A percentile compares a stretch with the other conserved stretches of the same genome.
These are phyloP conservation scores for Holocentrus rufus DNA, from an alignment of 2,797 vertebrate genomes.

Conservation along the genomic window DNA sequence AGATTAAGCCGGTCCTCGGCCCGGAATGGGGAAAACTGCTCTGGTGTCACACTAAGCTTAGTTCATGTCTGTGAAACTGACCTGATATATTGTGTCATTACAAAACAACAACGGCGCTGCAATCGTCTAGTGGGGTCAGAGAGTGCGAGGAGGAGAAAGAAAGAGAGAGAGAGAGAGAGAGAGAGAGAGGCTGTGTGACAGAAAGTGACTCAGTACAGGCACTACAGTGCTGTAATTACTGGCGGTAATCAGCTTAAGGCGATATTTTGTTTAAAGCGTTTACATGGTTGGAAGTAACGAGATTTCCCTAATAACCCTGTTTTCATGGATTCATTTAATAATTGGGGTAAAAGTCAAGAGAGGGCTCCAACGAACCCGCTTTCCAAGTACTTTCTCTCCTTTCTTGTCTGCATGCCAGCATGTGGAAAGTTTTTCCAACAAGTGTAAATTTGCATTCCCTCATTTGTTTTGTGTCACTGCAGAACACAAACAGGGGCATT, in stretches of 20 bases:
- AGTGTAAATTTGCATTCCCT: no score
- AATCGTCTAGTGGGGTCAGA: neutral
- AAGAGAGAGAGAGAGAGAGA: neutral
- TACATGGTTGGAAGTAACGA: neutral
- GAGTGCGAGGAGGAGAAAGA: neutral
- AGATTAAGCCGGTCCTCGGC: slow-evolving; percentile 22
- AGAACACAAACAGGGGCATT: no score
- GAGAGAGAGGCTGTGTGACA: neutral
- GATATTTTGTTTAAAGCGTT: slow-evolving; percentile 18
- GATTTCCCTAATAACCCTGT: neutral
- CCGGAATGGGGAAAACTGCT: neutral
- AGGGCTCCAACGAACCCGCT: neutral
- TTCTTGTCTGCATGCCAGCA: no score
- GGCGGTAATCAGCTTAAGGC: neutral
- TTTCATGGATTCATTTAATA: slow-evolving; percentile 7
- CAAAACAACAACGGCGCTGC: neutral
- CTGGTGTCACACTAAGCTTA: slow-evolving; percentile 5
- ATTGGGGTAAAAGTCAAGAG: slow-evolving; percentile 13
- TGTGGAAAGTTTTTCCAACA: no score
- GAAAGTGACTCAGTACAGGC: neutral
- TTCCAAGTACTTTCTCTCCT: neutral
- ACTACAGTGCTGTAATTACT: no score
- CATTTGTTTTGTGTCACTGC: no score
- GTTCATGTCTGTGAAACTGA: slow-evolving; percentile 32
- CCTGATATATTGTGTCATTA: neutral